Evolutionary conservation across 2,888 invertebrate species (phyloP).

Genomic region (Coleophora deauratella): DNA sequence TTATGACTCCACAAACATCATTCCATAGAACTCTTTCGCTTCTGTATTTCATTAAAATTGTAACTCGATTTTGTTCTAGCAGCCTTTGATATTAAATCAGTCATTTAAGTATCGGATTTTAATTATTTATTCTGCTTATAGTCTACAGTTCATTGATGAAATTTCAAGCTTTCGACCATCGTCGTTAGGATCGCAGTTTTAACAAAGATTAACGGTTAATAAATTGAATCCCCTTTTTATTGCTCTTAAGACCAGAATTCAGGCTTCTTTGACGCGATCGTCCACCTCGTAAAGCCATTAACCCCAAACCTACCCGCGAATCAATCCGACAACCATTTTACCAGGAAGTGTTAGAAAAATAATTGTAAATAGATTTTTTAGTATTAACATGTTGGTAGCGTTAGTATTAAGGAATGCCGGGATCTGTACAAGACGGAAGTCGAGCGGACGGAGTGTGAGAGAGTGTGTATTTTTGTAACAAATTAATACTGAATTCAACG

Average conservation of each 20-base stretch:
- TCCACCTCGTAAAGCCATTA: slow-evolving; percentile 35
- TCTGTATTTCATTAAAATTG: background rate
- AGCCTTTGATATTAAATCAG: no score
- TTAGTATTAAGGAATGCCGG: slow-evolving; percentile 52
- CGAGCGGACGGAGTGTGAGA: slow-evolving; percentile 36
- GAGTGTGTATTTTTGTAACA: slow-evolving; percentile 65
- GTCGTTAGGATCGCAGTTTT: no score
- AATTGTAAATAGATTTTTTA: slow-evolving; percentile 53
- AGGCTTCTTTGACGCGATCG: no score
- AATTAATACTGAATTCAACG: slow-evolving; percentile 44
- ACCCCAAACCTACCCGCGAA: slow-evolving; percentile 24
- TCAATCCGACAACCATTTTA: slow-evolving; percentile 37
- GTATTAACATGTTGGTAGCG: slow-evolving; percentile 54
- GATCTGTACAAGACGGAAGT: slow-evolving; percentile 41
- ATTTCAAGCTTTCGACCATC: slow-evolving; percentile 52
- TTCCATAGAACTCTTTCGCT: no score
- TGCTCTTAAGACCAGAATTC: no score
- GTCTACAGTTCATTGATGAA: slow-evolving; percentile 63
- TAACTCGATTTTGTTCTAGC: no score
- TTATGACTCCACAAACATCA: no score
- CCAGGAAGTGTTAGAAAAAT: slow-evolving; percentile 60
- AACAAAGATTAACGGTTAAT: no score
- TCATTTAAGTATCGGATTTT: no score
- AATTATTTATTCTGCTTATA: no score
- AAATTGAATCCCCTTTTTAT: no score